Evolutionary conservation across 2,113 vertebrate species (phyloP).

Genomic region (Amazona vittata): DNA sequence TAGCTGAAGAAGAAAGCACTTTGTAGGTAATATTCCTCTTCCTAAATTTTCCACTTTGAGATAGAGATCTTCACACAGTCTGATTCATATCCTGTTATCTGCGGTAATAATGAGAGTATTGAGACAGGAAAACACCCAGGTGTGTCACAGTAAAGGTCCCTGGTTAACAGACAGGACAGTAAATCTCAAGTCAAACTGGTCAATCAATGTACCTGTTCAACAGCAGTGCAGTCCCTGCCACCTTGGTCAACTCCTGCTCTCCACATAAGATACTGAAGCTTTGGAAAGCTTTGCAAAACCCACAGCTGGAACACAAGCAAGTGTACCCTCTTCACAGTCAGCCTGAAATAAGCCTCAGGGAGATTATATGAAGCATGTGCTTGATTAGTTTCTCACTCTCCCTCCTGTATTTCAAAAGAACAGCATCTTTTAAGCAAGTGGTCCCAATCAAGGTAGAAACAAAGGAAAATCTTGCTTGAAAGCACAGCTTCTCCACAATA

Average conservation of each 20-base stretch:
- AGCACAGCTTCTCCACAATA: neutral
- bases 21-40: neutral
- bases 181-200: neutral
- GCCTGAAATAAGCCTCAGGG: no score
- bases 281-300: neutral
- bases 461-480: neutral
- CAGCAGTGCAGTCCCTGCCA: neutral
- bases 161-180: neutral
- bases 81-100: neutral
- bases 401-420: neutral
- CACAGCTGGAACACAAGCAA: neutral
- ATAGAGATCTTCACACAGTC: neutral
- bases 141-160: neutral
- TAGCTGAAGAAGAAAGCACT: neutral
- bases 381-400: neutral
- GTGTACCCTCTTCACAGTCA: neutral
- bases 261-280: neutral
- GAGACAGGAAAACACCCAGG: neutral
- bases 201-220: neutral
- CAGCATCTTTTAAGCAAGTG: neutral
- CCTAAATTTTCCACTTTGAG: neutral
- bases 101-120: neutral
- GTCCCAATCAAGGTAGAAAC: neutral
- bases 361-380: neutral
- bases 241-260: neutral